Base-by-base conservation (phyloP, 2,888 invertebrate species). In the Lypha dubia region DNA sequence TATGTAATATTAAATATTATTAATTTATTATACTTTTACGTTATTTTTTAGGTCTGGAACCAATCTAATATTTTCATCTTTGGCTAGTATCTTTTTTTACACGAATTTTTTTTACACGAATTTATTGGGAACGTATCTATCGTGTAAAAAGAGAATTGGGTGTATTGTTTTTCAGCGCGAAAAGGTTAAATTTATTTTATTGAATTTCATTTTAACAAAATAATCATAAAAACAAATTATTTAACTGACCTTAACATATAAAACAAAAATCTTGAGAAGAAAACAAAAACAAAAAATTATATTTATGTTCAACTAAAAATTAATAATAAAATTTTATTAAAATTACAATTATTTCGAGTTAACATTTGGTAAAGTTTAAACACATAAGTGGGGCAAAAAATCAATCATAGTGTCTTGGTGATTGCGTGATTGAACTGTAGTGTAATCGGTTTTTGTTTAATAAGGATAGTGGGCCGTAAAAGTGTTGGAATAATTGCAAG, bases 211-310 rank as follows among this genome's bases (percentile, higher is more conserved):
- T 75, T n/a, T 9, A 28, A 58, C 53, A 76, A 76, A 49, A 60
- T 4, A 20, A n/a, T 17, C 77, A 77, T 77, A 60, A 73, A 73
- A 77, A 79, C 74, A 79, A 83, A 83, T 83, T 74, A 62, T 74
- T 70, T 11, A 70, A 28, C 28, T 79, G 79, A 79, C 79, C 83
- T 83, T 79, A 83, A 83, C 83, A 83, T 58, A 74, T 63, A 83
- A 79, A 73, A 20, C n/a, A n/a, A 41, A 76, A 76, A 41, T 65
- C 71, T 76, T 71, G 65, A 22, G 67, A 41, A 3, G 51, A 56
- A 58, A 38, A 38, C 13, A 38, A 35, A 7, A 73, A 41, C 38
- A n/a, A n/a, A n/a, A n/a, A n/a, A n/a, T n/a, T n/a, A n/a, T n/a
- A 56, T 68, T 68, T 51, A 60, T 68, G 60, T 70, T 51, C 49